phyloP scores from a whole-genome alignment of 1,140 invertebrate genomes.

The Nasonia giraulti region DNA sequence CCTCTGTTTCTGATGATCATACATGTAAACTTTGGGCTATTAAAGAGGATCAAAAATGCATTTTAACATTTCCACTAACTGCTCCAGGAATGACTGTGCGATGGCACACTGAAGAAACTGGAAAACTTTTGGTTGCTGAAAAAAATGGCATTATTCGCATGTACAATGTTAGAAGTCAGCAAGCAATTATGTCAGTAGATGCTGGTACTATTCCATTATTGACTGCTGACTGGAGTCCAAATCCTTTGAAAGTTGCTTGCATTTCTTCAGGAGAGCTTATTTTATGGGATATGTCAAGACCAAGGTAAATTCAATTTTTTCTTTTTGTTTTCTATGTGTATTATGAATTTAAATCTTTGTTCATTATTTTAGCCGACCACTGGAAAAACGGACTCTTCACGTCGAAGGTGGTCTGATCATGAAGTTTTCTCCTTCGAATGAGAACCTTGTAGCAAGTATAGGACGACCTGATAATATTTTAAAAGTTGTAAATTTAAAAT shows the following conservation, averaged over 20 bases:
- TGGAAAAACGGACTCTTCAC: conserved; percentile 75
- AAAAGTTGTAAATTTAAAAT: conserved; percentile 77
- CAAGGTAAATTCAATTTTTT: conserved; percentile 69
- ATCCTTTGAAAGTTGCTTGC: conserved; percentile 78
- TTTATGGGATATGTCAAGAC: conserved; percentile 78
- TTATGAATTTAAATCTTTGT: conserved; percentile 32
- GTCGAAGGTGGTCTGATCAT: conserved; percentile 76
- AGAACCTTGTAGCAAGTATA: conserved; percentile 77
- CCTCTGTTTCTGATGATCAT: conserved; percentile 85
- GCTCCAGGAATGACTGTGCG: conserved; percentile 82
- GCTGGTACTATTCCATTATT: conserved; percentile 78
- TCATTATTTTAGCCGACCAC: conserved; percentile 73
- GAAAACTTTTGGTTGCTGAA: conserved; percentile 84
- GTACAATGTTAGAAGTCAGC: conserved; percentile 82
- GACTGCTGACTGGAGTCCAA: conserved; percentile 83
- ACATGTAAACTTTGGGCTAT: conserved; percentile 82
- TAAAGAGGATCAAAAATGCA: conserved; percentile 74
- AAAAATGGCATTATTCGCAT: conserved; percentile 83
- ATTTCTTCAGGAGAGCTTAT: conserved; percentile 79
- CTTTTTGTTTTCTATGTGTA: conserved; percentile 12
- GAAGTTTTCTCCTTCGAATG: conserved; percentile 75
- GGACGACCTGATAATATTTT: conserved; percentile 77
- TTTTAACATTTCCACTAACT: conserved; percentile 78
- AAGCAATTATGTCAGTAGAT: conserved; percentile 83
- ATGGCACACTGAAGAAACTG: conserved; percentile 82